A percentile compares a stretch with the other conserved stretches of the same genome.
Conservation (phyloP, 2,888 invertebrate species). For the Labia minor region DNA sequence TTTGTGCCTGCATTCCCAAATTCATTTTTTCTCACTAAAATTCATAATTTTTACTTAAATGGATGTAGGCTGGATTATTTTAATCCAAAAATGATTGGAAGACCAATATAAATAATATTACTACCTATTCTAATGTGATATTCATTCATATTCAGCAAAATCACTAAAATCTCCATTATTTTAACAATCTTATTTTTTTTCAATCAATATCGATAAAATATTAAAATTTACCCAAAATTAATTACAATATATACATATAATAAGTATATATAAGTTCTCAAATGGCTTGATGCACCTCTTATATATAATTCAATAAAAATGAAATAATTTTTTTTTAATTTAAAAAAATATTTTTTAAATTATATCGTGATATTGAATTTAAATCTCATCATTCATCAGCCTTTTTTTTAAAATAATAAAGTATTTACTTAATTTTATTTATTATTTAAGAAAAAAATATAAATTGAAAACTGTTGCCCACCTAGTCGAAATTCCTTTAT, state of each 20-base stretch:
- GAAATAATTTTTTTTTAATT: no score
- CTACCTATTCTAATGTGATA: not conserved
- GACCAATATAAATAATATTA: not conserved
- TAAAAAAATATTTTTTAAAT: no score
- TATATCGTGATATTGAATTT: no score
- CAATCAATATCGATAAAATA: not conserved
- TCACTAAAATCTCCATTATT: not conserved
- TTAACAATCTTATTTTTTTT: not conserved
- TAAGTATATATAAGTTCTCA: not conserved
- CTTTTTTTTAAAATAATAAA: no score
- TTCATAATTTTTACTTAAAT: not conserved
- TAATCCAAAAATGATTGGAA: not conserved
- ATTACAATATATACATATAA: not conserved
- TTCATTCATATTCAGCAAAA: not conserved
- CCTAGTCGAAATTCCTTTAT: not conserved
- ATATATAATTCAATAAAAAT: no score
- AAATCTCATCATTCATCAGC: no score
- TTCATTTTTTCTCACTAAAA: not conserved
- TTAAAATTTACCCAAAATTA: not conserved
- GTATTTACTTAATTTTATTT: not conserved
- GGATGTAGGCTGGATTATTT: not conserved
- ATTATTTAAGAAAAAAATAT: not conserved
- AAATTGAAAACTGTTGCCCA: not conserved
- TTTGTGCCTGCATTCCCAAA: not conserved
- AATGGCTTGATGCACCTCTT: no score